Evolutionary conservation across 92 coral and sea anemone genomes (phyloP), one percentile per base, ranked within the genome.

Genomic region (Metridium senile): DNA sequence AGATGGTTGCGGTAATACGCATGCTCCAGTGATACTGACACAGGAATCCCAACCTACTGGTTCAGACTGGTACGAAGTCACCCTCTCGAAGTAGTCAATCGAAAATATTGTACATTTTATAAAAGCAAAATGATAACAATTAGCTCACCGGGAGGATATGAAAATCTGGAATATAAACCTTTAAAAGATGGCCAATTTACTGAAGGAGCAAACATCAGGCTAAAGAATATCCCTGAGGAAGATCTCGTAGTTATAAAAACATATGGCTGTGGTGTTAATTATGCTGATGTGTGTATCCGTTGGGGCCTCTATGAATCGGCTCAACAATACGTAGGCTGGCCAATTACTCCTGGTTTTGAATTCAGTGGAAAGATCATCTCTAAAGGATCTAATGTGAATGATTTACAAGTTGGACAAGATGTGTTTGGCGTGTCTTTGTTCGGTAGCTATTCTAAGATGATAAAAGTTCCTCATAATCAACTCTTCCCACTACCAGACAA

Each of bases 291-390:
- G 11, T 92, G 99, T 61, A 82, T 87, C 39, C 89, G 99, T 1
- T 95, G 99, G 99, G 99, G 99, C 1, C 61, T 95, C 28, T 95
- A 95, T 76, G 89, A 82, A 33, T 89, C 99, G 11, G 99, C 99
- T 8, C 92, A 89, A 72, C 62, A 89, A 63, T 95, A 73, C 62
- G 98, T 95, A 21, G 99, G 99, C 9, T 95, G 99, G 99, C 99
- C 99, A 1, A 95, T 95, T 1, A 95, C 99, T 26, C 97, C 97
- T 1, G 99, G 99, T 10, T 95, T 95, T 75, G 99, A 95, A 73
- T 95, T 95, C 77, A 95, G 99, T 76, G 99, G 99, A 4, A 89
- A 85, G 56, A 74, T 95, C 26, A 64, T 79, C 29, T 78, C 86
- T 56, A 95, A 89, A 71, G 99, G 99, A 10, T 59, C 84, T 43